Percentiles rank a stretch among this genome's conserved stretches.
Evolutionary conservation across 2,888 invertebrate genomes (phyloP).

Genomic region (Drosophila ezoana): DNA sequence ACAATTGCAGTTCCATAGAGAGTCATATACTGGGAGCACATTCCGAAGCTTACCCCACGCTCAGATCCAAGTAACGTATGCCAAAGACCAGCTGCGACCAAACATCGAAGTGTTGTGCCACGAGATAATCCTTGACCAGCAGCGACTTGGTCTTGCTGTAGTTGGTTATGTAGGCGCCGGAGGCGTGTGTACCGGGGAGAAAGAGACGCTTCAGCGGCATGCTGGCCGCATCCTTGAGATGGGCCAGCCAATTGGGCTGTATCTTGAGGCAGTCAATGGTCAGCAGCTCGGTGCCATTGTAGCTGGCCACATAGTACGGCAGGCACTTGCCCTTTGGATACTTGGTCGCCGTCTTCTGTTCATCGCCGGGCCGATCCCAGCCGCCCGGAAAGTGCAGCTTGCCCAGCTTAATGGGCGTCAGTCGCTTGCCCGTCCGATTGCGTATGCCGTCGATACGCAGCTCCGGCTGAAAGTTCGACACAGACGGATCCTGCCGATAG

Average conservation of each 20-base stretch:
- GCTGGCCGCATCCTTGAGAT: conserved; percentile 82
- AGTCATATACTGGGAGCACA: neutral
- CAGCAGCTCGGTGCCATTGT: conserved; percentile 87
- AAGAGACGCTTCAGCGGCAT: conserved; percentile 82
- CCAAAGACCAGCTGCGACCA: conserved; percentile 95
- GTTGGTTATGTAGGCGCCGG: conserved; percentile 86
- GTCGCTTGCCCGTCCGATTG: conserved; percentile 86
- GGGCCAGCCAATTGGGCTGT: conserved; percentile 94
- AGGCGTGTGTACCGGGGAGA: conserved; percentile 87
- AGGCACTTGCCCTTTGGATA: conserved; percentile 87
- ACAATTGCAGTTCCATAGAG: neutral
- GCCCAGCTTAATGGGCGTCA: conserved; percentile 84
- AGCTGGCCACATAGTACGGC: conserved; percentile 90
- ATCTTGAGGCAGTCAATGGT: conserved; percentile 90
- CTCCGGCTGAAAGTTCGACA: conserved; percentile 74
- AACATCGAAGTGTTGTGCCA: conserved; percentile 90
- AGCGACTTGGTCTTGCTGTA: conserved; percentile 71
- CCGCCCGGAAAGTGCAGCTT: conserved; percentile 87
- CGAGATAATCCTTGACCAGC: conserved; percentile 84
- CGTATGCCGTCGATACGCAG: conserved; percentile 78
- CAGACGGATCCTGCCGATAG: conserved; percentile 82
- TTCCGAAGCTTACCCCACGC: conserved; percentile 89
- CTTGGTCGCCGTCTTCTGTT: conserved; percentile 46
- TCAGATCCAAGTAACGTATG: conserved; percentile 92
- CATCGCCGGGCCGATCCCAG: conserved; percentile 86